Conservation (phyloP, 2,888 invertebrate species). For the Ormyrus labotus region DNA sequence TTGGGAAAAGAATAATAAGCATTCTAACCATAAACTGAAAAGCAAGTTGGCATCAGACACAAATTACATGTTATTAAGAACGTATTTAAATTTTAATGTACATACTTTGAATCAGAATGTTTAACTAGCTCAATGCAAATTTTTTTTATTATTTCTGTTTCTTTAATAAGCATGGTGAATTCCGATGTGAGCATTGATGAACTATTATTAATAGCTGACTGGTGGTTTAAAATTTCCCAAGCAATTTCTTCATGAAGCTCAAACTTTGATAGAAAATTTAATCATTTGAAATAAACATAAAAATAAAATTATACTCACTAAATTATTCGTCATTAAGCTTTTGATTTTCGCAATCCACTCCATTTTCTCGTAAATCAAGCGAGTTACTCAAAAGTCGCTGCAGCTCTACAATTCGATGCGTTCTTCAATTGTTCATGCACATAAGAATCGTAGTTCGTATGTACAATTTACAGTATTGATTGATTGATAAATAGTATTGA, state of each 20-base stretch:
- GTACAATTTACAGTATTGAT: too few species aligned
- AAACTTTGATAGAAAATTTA: not conserved
- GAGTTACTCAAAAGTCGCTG: too few species aligned
- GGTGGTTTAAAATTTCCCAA: not conserved
- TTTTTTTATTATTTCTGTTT: slow-evolving; percentile 22
- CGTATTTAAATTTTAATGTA: not conserved
- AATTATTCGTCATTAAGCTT: not conserved
- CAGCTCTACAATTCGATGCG: too few species aligned
- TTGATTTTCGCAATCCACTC: not conserved
- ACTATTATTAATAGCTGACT: not conserved
- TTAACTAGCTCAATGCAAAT: slow-evolving; percentile 1
- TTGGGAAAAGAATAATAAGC: slow-evolving; percentile 3
- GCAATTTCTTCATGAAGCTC: not conserved
- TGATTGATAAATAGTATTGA: too few species aligned
- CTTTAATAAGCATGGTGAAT: slow-evolving; percentile 1
- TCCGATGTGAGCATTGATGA: not conserved
- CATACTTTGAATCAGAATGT: slow-evolving; percentile 5
- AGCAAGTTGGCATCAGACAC: too few species aligned
- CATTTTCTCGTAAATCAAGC: not conserved
- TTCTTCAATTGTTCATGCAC: not conserved
- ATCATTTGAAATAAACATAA: not conserved
- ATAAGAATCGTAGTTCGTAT: not conserved
- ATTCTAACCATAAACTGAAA: slow-evolving; percentile 10
- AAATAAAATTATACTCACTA: not conserved
- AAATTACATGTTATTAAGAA: not conserved